phyloP scores from a whole-genome alignment of 2,113 vertebrate species.

The Triplophysa rosa region DNA sequence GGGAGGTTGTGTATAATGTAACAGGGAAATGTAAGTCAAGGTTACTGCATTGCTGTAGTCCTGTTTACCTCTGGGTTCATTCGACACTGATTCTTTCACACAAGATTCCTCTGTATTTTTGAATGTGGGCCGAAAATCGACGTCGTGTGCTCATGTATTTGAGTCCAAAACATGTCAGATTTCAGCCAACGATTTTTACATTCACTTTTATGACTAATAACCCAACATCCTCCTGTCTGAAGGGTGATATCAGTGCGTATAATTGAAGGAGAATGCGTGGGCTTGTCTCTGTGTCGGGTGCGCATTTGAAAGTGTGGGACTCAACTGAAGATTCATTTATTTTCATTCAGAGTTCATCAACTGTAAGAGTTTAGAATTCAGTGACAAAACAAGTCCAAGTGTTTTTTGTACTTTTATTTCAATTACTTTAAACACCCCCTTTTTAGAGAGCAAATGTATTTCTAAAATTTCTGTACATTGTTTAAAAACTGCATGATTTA shows the following conservation, averaged over 20 bases:
- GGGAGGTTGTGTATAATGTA: conserved; percentile 39
- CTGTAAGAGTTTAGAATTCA: too few species aligned
- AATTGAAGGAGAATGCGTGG: conserved; percentile 20
- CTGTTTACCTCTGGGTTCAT: conserved; percentile 5
- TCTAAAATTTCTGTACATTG: too few species aligned
- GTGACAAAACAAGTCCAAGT: too few species aligned
- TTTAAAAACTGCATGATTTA: too few species aligned
- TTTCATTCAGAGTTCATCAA: too few species aligned
- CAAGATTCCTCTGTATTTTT: neutral
- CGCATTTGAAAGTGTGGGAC: too few species aligned
- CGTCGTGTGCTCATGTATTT: neutral
- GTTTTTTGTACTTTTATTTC: too few species aligned
- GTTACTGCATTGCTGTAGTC: conserved; percentile 10
- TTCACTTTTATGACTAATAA: conserved; percentile 2
- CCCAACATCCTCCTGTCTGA: neutral
- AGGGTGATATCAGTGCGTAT: neutral
- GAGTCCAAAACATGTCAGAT: neutral
- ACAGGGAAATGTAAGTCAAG: conserved; percentile 34
- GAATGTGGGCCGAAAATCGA: too few species aligned
- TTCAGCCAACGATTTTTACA: conserved; percentile 5
- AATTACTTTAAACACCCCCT: too few species aligned
- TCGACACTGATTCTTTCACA: conserved; percentile 12
- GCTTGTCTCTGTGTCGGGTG: neutral
- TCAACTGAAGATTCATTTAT: too few species aligned
- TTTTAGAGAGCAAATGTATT: too few species aligned